Base-by-base conservation (phyloP, 1,140 invertebrate genomes). In the Drosophila nasuta region DNA sequence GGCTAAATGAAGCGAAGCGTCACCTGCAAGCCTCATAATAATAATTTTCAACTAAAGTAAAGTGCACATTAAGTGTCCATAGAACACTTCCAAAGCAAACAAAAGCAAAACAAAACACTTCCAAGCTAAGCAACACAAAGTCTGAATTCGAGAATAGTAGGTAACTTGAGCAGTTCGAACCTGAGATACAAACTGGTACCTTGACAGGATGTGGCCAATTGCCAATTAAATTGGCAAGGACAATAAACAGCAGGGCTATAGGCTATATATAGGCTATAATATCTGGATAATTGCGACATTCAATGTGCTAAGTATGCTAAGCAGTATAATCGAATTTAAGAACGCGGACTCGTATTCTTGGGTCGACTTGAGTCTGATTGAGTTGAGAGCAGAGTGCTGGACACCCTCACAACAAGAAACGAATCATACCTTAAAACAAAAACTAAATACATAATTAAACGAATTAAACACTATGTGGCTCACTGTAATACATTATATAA, bases 61-160 rank as follows among this genome's bases (percentile, higher is more conserved):
- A 25, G 48, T n/a, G 38, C 64, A 73, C 69, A 68, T 15, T 30
- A 52, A 45, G 48, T 41, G 48, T 38, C 54, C 17, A 57, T 57
- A 57, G 11, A 69, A 75, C 41, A 74, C 77, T 85, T 85, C 64
- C 82, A 67, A 25, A 25, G 20, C 20, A 25, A 25, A 25, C 20
- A 20, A 20, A 20, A 20, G 2, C 20, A 20, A 20, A 20, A 20
- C 20, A 59, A 63, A 28, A 60, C 64, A 68, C 64, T 68, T 75
- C 59, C 62, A 73, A 65, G 66, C 70, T 75, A 83, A 58, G 80
- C 65, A 87, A 87, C 80, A 28, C 66, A 83, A 80, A 87, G 85
- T 79, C 83, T 88, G 83, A 77, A 69, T 8, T 68, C 45, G 73
- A 75, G 65, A 49, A 54, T 67, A 67, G 33, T 67, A 67, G 33